A percentile compares a stretch with the other conserved stretches of the same genome.
Conservation (phyloP, 2,888 invertebrate species). For the Margaritifera margaritifera region DNA sequence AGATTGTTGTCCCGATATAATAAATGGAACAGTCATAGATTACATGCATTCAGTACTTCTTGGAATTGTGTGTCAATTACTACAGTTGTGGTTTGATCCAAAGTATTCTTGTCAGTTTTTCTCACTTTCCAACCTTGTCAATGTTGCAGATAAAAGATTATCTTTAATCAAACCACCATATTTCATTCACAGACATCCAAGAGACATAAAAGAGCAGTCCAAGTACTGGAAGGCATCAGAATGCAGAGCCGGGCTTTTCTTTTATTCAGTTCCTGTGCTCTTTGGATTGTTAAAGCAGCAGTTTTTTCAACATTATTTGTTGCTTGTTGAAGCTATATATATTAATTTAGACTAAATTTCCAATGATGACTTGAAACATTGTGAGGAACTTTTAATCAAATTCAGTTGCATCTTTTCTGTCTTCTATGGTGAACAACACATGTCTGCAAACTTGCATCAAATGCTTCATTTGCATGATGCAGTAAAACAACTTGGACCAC, state of each 20-base stretch:
- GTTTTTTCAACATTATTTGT: conserved; percentile 22
- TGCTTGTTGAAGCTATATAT: conserved; percentile 27
- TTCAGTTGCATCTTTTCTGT: conserved; percentile 19
- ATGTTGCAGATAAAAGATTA: conserved; percentile 13
- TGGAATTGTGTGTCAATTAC: no score
- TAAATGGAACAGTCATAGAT: no score
- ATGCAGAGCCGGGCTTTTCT: conserved; percentile 31
- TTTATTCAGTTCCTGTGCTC: conserved; percentile 24
- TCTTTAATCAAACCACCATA: conserved; percentile 25
- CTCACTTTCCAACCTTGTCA: conserved; percentile 12
- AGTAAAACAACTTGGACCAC: conserved; percentile 25
- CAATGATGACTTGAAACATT: conserved; percentile 9
- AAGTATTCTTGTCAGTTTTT: conserved; percentile 8
- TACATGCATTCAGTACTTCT: no score
- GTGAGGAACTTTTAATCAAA: conserved; percentile 20
- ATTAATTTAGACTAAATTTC: conserved; percentile 24
- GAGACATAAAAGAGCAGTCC: conserved; percentile 23
- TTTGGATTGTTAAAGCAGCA: conserved; percentile 20
- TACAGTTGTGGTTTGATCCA: conserved; percentile 2
- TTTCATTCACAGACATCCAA: conserved; percentile 21
- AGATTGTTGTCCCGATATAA: conserved; percentile 9
- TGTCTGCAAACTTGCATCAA: conserved; percentile 32
- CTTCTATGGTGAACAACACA: conserved; percentile 30
- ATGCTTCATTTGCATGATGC: conserved; percentile 21
- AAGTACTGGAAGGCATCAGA: conserved; percentile 33